phyloP scores from a whole-genome alignment of 2,113 vertebrate genomes.

The Poicephalus meyeri region DNA sequence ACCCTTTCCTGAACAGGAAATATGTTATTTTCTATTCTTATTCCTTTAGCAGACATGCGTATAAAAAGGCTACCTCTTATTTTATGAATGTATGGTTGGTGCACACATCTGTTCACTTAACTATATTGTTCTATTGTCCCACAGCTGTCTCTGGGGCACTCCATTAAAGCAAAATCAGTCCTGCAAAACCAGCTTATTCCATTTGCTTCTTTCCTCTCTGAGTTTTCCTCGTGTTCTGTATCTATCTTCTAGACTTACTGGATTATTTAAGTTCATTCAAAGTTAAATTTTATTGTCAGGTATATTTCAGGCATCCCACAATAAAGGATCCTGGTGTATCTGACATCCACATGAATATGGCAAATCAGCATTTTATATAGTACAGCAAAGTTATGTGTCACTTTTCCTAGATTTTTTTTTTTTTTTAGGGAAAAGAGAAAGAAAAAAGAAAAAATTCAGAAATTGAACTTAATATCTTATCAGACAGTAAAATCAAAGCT shows the following conservation, averaged over 20 bases:
- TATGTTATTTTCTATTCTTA: slow-evolving; percentile 20
- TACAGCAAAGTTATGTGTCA: not conserved
- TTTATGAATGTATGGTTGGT: not conserved
- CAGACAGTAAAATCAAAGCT: not conserved
- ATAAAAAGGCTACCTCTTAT: slow-evolving; percentile 7
- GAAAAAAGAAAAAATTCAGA: not conserved
- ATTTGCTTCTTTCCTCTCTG: not conserved
- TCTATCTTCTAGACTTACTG: not conserved
- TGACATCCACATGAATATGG: not conserved
- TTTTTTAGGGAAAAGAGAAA: not conserved
- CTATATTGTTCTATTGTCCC: not conserved
- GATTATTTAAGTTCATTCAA: not conserved
- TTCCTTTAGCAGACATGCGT: slow-evolving; percentile 41
- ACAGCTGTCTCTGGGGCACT: not conserved
- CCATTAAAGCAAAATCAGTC: not conserved
- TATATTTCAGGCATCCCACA: not conserved
- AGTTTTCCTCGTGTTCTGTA: not conserved
- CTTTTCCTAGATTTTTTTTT: not conserved
- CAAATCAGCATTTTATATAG: not conserved
- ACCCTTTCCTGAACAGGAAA: not conserved
- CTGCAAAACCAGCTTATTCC: not conserved
- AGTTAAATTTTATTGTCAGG: not conserved
- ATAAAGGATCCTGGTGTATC: not conserved
- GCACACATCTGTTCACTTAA: slow-evolving; percentile 54
- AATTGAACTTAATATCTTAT: not conserved